A percentile compares a stretch with the other conserved stretches of the same genome.
phyloP scores from a whole-genome alignment of 2,888 invertebrate species.

The Aleiodes leptofemur region DNA sequence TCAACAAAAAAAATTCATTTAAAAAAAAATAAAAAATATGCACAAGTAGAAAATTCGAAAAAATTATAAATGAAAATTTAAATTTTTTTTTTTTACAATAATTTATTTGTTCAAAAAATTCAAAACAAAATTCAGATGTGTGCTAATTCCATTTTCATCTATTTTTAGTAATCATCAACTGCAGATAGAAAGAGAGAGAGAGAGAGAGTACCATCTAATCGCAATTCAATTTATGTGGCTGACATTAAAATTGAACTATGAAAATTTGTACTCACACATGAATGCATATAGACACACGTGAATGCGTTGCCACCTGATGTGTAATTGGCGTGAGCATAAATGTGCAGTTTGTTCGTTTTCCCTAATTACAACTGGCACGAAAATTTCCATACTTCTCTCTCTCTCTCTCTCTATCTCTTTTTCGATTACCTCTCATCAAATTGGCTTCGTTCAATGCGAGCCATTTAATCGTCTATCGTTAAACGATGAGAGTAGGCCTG shows the following conservation, averaged over 20 bases:
- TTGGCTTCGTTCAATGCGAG: slow-evolving; percentile 41
- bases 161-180: too few relatives aligned
- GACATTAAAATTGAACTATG: slow-evolving; percentile 27
- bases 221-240: slow-evolving; percentile 28
- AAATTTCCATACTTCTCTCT: slow-evolving; percentile 21
- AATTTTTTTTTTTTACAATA: too few relatives aligned
- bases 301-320: slow-evolving; percentile 13
- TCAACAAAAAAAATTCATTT: too few relatives aligned
- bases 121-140: too few relatives aligned
- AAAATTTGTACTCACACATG: slow-evolving; percentile 6
- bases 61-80: too few relatives aligned
- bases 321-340: slow-evolving; percentile 34
- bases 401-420: slow-evolving; percentile 14
- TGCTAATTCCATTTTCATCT: too few relatives aligned
- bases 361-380: slow-evolving; percentile 37
- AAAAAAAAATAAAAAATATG: too few relatives aligned
- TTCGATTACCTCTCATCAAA: slow-evolving; percentile 37
- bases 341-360: slow-evolving; percentile 35
- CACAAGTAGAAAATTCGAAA: too few relatives aligned
- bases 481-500: slow-evolving; percentile 27
- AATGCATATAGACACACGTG: not conserved
- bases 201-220: not conserved
- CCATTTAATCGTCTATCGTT: slow-evolving; percentile 40
- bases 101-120: too few relatives aligned
- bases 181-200: too few relatives aligned